Conservation (phyloP, 2,797 vertebrate genomes). For the Acridotheres tristis region DNA sequence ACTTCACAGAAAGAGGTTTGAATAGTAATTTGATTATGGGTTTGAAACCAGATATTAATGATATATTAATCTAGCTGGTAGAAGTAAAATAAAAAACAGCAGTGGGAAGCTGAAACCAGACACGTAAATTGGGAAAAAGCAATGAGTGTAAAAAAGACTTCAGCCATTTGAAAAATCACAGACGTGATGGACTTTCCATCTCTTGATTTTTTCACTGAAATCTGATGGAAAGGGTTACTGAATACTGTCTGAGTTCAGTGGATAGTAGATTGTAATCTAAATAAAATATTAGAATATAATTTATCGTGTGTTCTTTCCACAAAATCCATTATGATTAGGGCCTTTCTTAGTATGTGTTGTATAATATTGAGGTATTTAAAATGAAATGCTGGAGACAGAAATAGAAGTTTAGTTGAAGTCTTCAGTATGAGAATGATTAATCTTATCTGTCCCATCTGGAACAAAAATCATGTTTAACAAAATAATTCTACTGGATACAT, state of each 20-base stretch:
- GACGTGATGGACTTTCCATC: not conserved
- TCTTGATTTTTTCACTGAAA: not conserved
- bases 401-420: not conserved
- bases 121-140: not conserved
- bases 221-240: not conserved
- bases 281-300: not conserved
- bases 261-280: not conserved
- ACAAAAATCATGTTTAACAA: not conserved
- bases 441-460: not conserved
- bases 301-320: not conserved
- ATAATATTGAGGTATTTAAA: not conserved
- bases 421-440: not conserved
- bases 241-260: not conserved
- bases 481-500: not conserved
- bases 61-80: not conserved
- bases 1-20: not conserved
- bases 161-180: not conserved
- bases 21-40: not conserved
- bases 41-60: not conserved
- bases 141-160: not conserved
- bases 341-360: not conserved
- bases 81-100: not conserved
- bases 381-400: not conserved
- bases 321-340: not conserved
- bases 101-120: not conserved